Conservation (phyloP, 2,797 vertebrate genomes). For the Emydoidea blandingii region DNA sequence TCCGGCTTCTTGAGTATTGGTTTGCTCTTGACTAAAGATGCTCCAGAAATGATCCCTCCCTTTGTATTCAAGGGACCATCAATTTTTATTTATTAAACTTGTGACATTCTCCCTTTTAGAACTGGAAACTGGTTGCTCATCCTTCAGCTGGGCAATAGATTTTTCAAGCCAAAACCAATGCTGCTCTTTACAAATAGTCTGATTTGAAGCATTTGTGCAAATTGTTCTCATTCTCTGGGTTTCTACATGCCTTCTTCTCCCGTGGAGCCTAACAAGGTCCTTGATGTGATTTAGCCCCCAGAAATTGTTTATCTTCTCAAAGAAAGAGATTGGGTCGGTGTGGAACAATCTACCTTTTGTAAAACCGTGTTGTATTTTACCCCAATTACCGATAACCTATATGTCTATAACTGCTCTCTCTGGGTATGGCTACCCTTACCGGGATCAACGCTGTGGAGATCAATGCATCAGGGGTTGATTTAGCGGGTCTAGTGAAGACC, state of each 20-base stretch:
- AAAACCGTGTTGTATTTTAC: no score
- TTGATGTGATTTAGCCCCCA: background rate
- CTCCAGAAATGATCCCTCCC: background rate
- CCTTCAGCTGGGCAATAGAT: background rate
- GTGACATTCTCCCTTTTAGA: background rate
- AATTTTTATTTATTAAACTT: background rate
- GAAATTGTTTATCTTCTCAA: no score
- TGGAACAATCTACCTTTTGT: no score
- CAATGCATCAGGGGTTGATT: no score
- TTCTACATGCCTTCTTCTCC: background rate
- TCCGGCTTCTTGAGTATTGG: background rate
- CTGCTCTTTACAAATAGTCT: no score
- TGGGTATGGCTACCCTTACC: no score
- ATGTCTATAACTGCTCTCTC: no score
- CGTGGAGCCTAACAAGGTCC: background rate
- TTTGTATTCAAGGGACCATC: background rate
- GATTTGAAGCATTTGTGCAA: background rate
- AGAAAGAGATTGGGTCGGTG: no score
- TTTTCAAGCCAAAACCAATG: background rate
- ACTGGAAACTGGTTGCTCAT: background rate
- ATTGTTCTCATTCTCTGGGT: background rate
- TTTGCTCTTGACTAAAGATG: background rate
- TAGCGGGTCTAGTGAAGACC: no score
- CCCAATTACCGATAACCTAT: no score
- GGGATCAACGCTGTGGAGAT: no score